Evolutionary conservation across 2,888 invertebrate species (phyloP).

Genomic region (Mesorhabditis belari): DNA sequence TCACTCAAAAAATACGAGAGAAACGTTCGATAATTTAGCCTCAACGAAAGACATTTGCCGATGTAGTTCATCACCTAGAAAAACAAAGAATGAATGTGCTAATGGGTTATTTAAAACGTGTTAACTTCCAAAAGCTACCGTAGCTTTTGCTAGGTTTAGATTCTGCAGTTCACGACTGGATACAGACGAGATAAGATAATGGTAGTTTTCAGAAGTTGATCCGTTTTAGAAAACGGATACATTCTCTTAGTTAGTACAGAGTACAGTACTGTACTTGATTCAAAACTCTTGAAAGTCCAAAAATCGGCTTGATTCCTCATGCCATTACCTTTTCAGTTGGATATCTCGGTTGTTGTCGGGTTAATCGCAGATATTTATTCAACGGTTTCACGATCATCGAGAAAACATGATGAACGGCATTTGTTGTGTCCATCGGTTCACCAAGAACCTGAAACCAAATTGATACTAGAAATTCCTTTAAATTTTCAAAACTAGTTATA

Average conservation of each 20-base stretch:
- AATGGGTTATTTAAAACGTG: too few relatives aligned
- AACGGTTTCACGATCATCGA: slow-evolving; percentile 90
- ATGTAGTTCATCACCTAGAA: slow-evolving; percentile 75
- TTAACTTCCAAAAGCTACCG: too few relatives aligned
- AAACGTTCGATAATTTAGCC: slow-evolving; percentile 87
- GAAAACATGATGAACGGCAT: slow-evolving; percentile 94
- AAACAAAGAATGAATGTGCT: neutral
- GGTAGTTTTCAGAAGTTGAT: neutral
- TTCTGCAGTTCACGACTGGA: too few relatives aligned
- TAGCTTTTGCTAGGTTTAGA: too few relatives aligned
- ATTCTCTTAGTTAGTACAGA: too few relatives aligned
- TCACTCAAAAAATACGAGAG: slow-evolving; percentile 77
- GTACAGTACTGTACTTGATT: too few relatives aligned
- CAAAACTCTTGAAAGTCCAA: too few relatives aligned
- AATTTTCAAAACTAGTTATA: too few relatives aligned
- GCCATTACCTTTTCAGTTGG: slow-evolving; percentile 68
- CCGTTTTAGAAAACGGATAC: neutral
- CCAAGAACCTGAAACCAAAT: slow-evolving; percentile 55
- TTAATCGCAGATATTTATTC: slow-evolving; percentile 88
- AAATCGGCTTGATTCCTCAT: too few relatives aligned
- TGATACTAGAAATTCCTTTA: neutral
- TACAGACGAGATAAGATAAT: too few relatives aligned
- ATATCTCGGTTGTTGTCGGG: slow-evolving; percentile 88
- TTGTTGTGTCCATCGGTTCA: slow-evolving; percentile 81
- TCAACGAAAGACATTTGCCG: slow-evolving; percentile 82